A percentile compares a stretch with the other conserved stretches of the same genome.
These are phyloP conservation scores for Monoplex corrugatus DNA, from an alignment of 2,888 invertebrate genomes.

Conservation along the genomic window DNA sequence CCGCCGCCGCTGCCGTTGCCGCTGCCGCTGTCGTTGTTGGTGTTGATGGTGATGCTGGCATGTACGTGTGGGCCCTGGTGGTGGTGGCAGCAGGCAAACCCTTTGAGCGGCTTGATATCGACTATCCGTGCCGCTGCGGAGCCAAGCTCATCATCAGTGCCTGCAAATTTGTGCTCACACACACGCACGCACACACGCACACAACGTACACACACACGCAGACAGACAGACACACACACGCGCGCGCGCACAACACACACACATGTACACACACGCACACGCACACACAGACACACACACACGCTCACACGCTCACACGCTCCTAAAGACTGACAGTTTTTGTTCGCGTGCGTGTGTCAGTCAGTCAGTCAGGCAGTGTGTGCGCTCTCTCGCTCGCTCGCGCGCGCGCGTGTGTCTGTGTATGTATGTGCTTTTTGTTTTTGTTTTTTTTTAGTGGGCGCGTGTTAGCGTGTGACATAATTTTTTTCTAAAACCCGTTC, in stretches of 20 bases:
- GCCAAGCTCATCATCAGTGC: background rate
- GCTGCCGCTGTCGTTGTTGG: background rate
- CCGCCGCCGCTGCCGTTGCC: background rate
- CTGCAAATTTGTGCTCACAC: background rate
- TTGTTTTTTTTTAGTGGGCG: too few species aligned
- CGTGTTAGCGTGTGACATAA: background rate
- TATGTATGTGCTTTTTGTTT: background rate
- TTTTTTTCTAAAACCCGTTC: background rate
- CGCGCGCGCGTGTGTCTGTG: background rate
- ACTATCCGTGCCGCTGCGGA: background rate
- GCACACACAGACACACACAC: background rate
- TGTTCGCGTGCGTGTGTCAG: background rate
- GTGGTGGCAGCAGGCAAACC: too few species aligned
- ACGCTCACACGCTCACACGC: background rate
- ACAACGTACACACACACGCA: background rate
- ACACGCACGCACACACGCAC: background rate
- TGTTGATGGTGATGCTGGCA: background rate
- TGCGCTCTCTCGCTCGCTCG: background rate
- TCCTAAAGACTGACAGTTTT: background rate
- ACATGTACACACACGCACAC: background rate
- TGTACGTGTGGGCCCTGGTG: background rate
- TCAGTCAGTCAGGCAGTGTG: too few species aligned
- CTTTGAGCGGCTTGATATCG: too few species aligned
- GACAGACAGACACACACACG: background rate
- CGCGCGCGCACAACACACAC: background rate